These are phyloP conservation scores for Lamellibrachia columna DNA, from an alignment of 2,888 invertebrate genomes.

Conservation along the genomic window DNA sequence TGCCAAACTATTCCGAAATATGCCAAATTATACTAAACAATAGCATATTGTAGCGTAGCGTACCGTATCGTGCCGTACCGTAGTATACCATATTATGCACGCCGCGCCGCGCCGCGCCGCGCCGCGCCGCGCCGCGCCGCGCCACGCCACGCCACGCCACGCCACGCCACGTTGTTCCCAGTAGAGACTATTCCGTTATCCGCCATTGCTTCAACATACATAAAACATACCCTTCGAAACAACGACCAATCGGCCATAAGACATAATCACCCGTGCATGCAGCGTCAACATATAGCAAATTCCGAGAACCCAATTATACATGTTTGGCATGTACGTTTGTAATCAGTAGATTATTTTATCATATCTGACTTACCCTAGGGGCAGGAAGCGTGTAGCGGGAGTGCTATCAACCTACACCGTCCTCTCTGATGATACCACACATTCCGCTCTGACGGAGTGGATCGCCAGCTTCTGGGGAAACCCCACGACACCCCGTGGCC, in stretches of 20 bases:
- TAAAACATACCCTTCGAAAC: background rate
- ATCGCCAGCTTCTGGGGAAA: background rate
- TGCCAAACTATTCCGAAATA: too few species aligned
- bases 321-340: background rate
- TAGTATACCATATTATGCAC: too few species aligned
- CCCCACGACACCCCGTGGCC: background rate
- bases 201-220: background rate
- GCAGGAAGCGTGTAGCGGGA: background rate
- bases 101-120: too few species aligned
- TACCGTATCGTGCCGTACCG: too few species aligned
- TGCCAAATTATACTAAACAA: too few species aligned
- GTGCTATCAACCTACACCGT: background rate
- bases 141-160: too few species aligned
- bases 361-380: background rate
- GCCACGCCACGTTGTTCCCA: background rate
- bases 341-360: conserved; percentile 11
- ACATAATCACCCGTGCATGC: background rate
- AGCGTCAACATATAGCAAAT: background rate
- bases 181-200: background rate
- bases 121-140: too few species aligned
- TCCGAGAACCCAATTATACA: background rate
- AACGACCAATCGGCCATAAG: background rate
- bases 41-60: too few species aligned
- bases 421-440: background rate
- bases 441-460: background rate